Conservation (phyloP, 2,113 vertebrate species). For the Cynoglossus semilaevis region DNA sequence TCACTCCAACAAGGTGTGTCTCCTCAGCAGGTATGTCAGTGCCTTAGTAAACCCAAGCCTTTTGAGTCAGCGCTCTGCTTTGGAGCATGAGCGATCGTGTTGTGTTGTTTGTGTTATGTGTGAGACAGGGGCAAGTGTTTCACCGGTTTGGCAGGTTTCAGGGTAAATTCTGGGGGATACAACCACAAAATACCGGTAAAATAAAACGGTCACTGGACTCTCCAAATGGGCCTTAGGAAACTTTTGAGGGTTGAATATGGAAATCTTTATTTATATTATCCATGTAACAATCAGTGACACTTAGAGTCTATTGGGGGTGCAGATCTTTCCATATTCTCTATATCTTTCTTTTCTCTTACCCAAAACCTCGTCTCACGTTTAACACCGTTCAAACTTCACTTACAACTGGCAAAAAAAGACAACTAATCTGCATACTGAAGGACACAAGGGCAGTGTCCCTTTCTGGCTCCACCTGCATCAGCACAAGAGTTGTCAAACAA, state of each 20-base stretch:
- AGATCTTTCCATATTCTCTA: no score
- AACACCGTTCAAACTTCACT: neutral
- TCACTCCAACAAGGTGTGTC: constrained; percentile 58
- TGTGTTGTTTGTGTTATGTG: constrained; percentile 3
- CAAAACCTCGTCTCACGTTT: neutral
- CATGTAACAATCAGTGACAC: no score
- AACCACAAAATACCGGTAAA: no score
- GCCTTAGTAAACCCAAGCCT: constrained; percentile 3
- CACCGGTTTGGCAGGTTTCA: constrained; percentile 64
- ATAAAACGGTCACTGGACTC: no score
- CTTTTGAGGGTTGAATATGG: no score
- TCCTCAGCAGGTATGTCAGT: constrained; percentile 41
- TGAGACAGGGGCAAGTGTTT: constrained; percentile 4
- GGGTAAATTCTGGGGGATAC: neutral
- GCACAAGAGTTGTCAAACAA: constrained; percentile 44
- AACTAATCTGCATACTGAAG: constrained; percentile 17
- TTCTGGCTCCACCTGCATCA: constrained; percentile 41
- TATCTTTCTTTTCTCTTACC: no score
- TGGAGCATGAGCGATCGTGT: constrained; percentile 30
- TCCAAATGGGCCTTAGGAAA: no score
- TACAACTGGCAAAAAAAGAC: neutral
- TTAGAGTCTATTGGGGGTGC: no score
- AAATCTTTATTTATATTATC: no score
- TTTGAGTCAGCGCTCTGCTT: constrained; percentile 56
- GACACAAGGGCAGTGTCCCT: constrained; percentile 31